Evolutionary conservation across 2,797 vertebrate genomes (phyloP), one percentile per base, ranked within the genome.

Genomic region (Spheniscus humboldti): DNA sequence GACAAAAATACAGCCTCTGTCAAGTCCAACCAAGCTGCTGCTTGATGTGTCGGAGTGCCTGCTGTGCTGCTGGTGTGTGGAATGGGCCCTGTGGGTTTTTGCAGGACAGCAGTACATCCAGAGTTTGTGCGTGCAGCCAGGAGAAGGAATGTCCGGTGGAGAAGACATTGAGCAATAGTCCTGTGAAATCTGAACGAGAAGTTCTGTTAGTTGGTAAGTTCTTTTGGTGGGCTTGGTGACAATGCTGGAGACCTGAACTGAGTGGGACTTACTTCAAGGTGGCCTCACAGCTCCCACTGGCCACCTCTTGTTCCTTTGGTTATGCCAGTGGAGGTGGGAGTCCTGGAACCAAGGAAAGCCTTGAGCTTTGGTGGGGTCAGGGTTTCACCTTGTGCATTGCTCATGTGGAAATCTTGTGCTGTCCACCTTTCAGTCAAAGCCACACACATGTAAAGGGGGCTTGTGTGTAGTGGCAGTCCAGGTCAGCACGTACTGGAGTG

Each of bases 151-250:
- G 96, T 56, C 98, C 98, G 1, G 97, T 97, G 27, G 99, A 99
- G 95, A 99, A 98, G 98, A 97, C 63, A 7, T 64, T 98, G 73
- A 97, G 90, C 55, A 98, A 96, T 94, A 98, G 98, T 92, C 99
- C 99, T 2, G 97, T 99, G 94, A 99, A 98, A 83, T 99, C 99
- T 0, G 99, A 99, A 93, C 98, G 99, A 47, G 99, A 99, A 94
- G 99, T 99, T 37, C 97, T 99, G 60, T 97, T 99, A 30, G 99
- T 99, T 31, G 99, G 99, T 99, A 98, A 96, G 99, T 88, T 52
- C 47, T 89, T 45, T 5, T 7, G 37, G 5, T 39, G 59, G 67
- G 56, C 50, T 72, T 5, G 8, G 31, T 71, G 86, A 19, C 0
- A 11, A 2, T 63, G 56, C 81, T 14, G 13, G 74, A 47, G 50